Conservation (phyloP, 2,113 vertebrate genomes). For the Potamarius usumacintae region DNA sequence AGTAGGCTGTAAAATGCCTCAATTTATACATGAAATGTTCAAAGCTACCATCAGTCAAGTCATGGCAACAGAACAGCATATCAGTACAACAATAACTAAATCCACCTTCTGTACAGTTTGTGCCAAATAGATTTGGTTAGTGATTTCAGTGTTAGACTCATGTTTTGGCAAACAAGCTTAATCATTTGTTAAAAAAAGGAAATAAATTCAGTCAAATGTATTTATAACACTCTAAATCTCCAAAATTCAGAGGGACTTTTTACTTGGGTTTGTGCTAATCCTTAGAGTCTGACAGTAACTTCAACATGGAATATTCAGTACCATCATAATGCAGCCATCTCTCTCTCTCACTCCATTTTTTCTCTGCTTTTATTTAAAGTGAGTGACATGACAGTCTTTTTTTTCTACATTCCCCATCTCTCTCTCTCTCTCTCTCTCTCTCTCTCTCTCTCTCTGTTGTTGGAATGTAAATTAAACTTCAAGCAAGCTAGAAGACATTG, state of each 20-base stretch:
- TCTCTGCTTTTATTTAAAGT: slow-evolving; percentile 2
- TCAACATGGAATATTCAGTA: slow-evolving; percentile 23
- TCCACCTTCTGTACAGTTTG: neutral
- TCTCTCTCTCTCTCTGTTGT: neutral
- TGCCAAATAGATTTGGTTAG: neutral
- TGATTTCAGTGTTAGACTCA: neutral
- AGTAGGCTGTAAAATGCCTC: neutral
- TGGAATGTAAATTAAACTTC: slow-evolving; percentile 32
- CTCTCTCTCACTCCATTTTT: slow-evolving; percentile 1
- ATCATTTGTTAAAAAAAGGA: neutral
- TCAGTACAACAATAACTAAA: neutral
- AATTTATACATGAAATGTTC: neutral
- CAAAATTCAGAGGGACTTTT: neutral
- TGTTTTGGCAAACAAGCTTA: neutral
- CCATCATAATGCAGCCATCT: neutral
- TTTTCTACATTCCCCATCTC: neutral
- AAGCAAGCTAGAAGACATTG: neutral
- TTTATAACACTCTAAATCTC: neutral
- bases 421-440: neutral
- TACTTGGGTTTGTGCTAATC: neutral
- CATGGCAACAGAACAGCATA: neutral
- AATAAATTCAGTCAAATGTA: neutral
- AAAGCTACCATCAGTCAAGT: neutral
- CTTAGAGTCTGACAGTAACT: slow-evolving; percentile 1
- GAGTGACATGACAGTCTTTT: neutral